Evolutionary conservation across 2,888 invertebrate genomes (phyloP).

Genomic region (Argyresthia goedartella): DNA sequence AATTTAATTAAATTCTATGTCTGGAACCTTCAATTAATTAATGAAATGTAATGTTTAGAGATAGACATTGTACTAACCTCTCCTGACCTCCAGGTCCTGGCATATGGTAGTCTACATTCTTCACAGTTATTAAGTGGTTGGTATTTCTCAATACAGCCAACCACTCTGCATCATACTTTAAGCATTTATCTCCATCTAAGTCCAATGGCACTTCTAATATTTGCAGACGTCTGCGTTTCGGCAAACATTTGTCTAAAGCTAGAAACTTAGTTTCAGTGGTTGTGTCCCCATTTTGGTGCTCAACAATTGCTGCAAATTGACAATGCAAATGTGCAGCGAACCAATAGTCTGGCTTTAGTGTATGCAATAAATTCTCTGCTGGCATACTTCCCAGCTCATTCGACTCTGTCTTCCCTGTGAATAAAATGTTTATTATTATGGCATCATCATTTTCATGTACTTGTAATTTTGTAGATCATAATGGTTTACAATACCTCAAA

Average conservation of each 20-base stretch:
- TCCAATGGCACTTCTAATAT: slow-evolving; percentile 76
- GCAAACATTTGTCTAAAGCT: slow-evolving; percentile 97
- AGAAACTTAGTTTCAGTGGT: slow-evolving; percentile 80
- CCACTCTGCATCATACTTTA: slow-evolving; percentile 95
- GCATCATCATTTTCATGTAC: not conserved
- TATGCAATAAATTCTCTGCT: slow-evolving; percentile 83
- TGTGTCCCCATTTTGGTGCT: slow-evolving; percentile 72
- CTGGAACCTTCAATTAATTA: not conserved
- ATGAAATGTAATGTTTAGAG: not conserved
- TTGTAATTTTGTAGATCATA: not conserved
- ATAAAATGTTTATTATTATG: slow-evolving; percentile 1
- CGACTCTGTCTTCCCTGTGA: slow-evolving; percentile 80
- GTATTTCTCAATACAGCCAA: slow-evolving; percentile 88
- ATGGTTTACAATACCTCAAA: slow-evolving; percentile 72
- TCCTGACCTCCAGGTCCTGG: slow-evolving; percentile 82
- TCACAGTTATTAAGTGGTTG: slow-evolving; percentile 87
- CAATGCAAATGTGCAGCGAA: slow-evolving; percentile 98
- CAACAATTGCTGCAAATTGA: slow-evolving; percentile 91
- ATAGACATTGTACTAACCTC: slow-evolving; percentile 51
- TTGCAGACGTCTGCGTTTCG: slow-evolving; percentile 90
- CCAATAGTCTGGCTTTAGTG: slow-evolving; percentile 91
- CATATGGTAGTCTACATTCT: slow-evolving; percentile 79
- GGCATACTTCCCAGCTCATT: slow-evolving; percentile 91
- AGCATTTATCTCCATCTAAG: slow-evolving; percentile 57
- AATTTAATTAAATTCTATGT: not conserved